These are phyloP conservation scores for Artibeus jamaicensis DNA, from an alignment of 2,797 vertebrate genomes.

Conservation along the genomic window DNA sequence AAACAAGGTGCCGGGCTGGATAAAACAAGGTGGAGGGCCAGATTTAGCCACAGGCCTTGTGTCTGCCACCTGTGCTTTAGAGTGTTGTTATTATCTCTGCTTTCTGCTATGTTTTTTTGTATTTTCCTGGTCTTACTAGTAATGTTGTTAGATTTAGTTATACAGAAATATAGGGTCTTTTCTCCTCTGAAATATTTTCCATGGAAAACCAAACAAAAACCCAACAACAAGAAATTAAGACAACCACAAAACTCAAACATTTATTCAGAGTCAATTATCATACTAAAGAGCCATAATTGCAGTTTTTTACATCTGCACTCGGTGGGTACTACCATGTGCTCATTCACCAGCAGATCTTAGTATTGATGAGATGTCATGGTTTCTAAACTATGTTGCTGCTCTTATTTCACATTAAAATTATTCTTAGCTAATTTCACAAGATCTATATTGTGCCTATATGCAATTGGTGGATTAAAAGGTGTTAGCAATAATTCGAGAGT, in stretches of 20 bases:
- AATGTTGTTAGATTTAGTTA: background rate
- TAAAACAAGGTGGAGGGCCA: too few species aligned
- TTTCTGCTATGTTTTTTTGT: background rate
- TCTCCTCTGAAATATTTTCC: background rate
- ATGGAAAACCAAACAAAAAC: constrained; percentile 9
- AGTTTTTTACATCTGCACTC: background rate
- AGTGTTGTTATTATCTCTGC: background rate
- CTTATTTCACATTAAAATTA: constrained; percentile 15
- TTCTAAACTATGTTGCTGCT: background rate
- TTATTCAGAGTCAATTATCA: background rate
- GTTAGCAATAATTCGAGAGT: background rate
- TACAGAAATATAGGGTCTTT: background rate
- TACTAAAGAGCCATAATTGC: background rate
- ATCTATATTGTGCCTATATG: background rate
- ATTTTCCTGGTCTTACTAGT: background rate
- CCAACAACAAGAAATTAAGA: background rate
- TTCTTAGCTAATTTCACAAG: constrained; percentile 37
- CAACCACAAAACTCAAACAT: background rate
- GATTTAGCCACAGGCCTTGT: too few species aligned
- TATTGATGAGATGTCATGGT: background rate
- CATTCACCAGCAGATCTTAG: background rate
- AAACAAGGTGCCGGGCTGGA: too few species aligned
- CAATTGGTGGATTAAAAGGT: background rate
- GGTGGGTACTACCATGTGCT: background rate
- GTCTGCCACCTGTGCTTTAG: background rate